phyloP scores from a whole-genome alignment of 2,113 vertebrate species.

The Macrotus californicus region DNA sequence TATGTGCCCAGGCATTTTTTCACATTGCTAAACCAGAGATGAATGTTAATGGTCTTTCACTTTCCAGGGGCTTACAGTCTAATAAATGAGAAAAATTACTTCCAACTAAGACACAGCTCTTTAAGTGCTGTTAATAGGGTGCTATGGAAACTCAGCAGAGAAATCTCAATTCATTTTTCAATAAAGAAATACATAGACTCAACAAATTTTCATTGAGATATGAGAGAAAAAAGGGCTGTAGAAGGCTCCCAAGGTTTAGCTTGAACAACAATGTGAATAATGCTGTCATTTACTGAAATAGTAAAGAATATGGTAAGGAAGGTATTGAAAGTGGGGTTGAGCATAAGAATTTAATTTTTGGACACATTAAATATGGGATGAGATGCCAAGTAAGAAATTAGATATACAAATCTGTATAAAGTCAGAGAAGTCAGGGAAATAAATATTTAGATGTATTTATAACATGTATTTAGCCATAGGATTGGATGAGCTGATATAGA shows the following conservation, averaged over 20 bases:
- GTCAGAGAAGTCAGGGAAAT: neutral
- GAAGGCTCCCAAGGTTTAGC: neutral
- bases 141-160: neutral
- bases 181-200: neutral
- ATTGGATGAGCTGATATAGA: neutral
- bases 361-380: neutral
- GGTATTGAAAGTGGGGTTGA: neutral
- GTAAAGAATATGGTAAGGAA: neutral
- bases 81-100: neutral
- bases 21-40: neutral
- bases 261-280: neutral
- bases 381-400: neutral
- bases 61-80: neutral
- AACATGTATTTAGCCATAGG: neutral
- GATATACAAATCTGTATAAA: neutral
- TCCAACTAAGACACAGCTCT: neutral
- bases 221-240: neutral
- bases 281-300: neutral
- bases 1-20: neutral
- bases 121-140: neutral
- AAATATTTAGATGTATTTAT: neutral
- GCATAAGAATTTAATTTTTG: neutral
- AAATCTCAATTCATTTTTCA: neutral
- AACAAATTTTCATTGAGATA: neutral
- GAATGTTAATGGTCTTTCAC: slow-evolving; percentile 21